phyloP scores from a whole-genome alignment of 2,888 invertebrate genomes.

The Macrosiphum euphorbiae region DNA sequence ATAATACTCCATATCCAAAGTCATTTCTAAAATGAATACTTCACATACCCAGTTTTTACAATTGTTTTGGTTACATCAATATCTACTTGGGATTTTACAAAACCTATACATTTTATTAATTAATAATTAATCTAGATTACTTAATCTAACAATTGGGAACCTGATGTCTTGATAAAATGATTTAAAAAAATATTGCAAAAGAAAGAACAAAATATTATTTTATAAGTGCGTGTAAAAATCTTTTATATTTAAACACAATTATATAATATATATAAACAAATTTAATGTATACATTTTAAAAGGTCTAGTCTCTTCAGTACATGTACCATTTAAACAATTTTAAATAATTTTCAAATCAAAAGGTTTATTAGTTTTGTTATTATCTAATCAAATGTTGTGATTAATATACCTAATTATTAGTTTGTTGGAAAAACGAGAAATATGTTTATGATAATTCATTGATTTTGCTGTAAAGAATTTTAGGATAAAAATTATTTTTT shows the following conservation, averaged over 20 bases:
- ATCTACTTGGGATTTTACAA: not conserved
- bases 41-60: not conserved
- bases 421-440: not conserved
- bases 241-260: slow-evolving; percentile 44
- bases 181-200: not conserved
- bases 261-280: slow-evolving; percentile 37
- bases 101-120: not conserved
- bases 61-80: not conserved
- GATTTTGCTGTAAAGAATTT: not conserved
- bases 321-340: slow-evolving; percentile 26
- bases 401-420: not conserved
- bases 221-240: slow-evolving; percentile 7
- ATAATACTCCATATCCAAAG: not conserved
- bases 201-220: slow-evolving; percentile 4
- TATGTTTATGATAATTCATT: no score
- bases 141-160: not conserved
- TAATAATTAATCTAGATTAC: not conserved
- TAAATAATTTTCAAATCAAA: not conserved
- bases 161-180: not conserved
- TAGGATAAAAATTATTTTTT: not conserved
- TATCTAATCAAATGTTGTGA: not conserved
- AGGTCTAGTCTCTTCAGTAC: slow-evolving; percentile 33
- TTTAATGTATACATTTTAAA: slow-evolving; percentile 23
- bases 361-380: not conserved
- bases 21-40: not conserved